These are phyloP conservation scores for Calcarius lapponicus DNA, from an alignment of 2,797 vertebrate species.

Conservation along the genomic window DNA sequence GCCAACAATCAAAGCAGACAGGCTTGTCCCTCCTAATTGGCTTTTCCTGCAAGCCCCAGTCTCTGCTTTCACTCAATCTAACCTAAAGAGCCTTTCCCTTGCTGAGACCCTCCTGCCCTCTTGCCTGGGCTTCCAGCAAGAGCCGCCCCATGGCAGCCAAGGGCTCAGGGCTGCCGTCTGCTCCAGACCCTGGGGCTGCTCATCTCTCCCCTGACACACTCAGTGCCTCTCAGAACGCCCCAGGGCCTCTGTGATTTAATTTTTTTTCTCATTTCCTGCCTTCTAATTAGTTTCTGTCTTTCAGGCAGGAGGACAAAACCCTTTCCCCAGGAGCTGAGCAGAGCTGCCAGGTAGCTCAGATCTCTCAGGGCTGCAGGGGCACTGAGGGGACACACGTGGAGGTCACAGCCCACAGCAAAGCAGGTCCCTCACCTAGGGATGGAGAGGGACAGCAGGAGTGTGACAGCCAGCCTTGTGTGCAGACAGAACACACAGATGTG, in stretches of 20 bases:
- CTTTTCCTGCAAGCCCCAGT: background rate
- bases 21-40: background rate
- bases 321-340: background rate
- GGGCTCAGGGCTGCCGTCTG: background rate
- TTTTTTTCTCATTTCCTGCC: background rate
- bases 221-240: background rate
- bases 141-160: fast-evolving
- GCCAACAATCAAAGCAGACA: background rate
- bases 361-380: background rate
- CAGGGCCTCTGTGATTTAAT: background rate
- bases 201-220: background rate
- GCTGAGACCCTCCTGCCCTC: background rate
- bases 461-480: background rate
- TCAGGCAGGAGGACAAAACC: background rate
- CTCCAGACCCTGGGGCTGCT: background rate
- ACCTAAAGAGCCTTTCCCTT: background rate
- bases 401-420: background rate
- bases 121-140: background rate
- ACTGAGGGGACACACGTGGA: fast-evolving
- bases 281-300: background rate
- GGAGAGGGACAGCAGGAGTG: background rate
- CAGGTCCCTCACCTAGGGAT: background rate
- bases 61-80: background rate
- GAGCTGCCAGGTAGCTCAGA: background rate
- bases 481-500: fast-evolving